Evolutionary conservation across 1,140 invertebrate species (phyloP).

Genomic region (Hirudo medicinalis): DNA sequence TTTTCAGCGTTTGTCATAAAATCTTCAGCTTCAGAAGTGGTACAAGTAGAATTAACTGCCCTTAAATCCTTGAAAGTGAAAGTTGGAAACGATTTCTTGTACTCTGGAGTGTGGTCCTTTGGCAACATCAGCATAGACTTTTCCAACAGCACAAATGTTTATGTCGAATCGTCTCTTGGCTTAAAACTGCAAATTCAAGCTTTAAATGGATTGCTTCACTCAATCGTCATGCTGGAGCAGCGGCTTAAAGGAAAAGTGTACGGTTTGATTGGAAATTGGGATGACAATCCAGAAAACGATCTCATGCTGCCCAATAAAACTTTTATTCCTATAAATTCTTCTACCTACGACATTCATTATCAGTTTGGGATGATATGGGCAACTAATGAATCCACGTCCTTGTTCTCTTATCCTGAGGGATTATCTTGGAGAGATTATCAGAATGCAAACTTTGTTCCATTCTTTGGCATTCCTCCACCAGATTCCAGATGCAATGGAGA

Average conservation of each 20-base stretch:
- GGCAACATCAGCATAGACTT: neutral
- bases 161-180: neutral
- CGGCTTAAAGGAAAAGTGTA: neutral
- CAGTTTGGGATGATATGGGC: neutral
- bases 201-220: neutral
- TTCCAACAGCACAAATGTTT: neutral
- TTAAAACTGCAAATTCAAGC: neutral
- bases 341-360: neutral
- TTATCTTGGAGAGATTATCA: constrained; percentile 8
- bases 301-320: neutral
- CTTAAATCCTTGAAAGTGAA: neutral
- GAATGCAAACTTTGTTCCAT: constrained; percentile 1
- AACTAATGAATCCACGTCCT: neutral
- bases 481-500: neutral
- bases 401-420: constrained; percentile 1
- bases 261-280: constrained; percentile 11
- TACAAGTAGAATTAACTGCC: constrained; percentile 1
- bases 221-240: neutral
- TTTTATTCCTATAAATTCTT: neutral
- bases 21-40: neutral
- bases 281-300: constrained; percentile 5
- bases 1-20: constrained; percentile 6
- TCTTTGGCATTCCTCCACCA: neutral
- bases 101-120: too few relatives aligned
- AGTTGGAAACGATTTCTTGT: neutral